Evolutionary conservation across 2,797 vertebrate species (phyloP).

Genomic region (Diceros bicornis): DNA sequence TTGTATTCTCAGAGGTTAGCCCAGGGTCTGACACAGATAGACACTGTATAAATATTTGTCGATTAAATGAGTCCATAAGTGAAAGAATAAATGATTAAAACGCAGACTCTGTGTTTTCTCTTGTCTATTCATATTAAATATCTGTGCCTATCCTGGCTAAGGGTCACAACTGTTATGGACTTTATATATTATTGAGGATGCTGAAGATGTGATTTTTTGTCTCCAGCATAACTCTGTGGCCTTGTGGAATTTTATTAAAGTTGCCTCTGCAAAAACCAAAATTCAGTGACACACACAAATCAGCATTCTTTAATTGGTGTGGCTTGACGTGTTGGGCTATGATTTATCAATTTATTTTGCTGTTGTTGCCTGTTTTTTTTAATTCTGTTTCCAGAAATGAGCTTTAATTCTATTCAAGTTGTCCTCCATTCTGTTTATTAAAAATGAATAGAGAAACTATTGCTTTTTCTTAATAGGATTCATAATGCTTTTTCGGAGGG

Average conservation of each 20-base stretch:
- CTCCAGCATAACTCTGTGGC: background rate
- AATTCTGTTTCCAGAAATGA: slow-evolving; percentile 63
- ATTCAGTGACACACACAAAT: slow-evolving; percentile 4
- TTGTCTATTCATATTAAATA: slow-evolving; percentile 13
- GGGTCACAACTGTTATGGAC: slow-evolving; percentile 16
- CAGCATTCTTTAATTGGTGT: slow-evolving; percentile 56
- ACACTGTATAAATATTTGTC: background rate
- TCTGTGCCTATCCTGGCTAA: background rate
- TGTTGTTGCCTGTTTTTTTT: slow-evolving; percentile 48
- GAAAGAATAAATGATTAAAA: slow-evolving; percentile 45
- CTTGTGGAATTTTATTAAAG: slow-evolving; percentile 69
- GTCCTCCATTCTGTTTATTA: background rate
- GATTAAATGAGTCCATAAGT: background rate
- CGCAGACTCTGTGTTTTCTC: slow-evolving; percentile 37
- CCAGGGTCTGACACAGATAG: background rate
- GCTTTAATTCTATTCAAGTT: background rate
- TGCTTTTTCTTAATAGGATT: background rate
- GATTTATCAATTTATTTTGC: slow-evolving; percentile 65
- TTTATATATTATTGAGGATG: slow-evolving; percentile 41
- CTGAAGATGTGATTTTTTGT: slow-evolving; percentile 34
- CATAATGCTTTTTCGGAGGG: slow-evolving; percentile 3
- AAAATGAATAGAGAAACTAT: slow-evolving; percentile 40
- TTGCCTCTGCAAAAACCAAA: slow-evolving; percentile 54
- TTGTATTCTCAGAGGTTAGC: background rate
- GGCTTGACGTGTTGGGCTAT: background rate